Evolutionary conservation across 2,797 vertebrate species (phyloP).

Genomic region (Girardinus metallicus): DNA sequence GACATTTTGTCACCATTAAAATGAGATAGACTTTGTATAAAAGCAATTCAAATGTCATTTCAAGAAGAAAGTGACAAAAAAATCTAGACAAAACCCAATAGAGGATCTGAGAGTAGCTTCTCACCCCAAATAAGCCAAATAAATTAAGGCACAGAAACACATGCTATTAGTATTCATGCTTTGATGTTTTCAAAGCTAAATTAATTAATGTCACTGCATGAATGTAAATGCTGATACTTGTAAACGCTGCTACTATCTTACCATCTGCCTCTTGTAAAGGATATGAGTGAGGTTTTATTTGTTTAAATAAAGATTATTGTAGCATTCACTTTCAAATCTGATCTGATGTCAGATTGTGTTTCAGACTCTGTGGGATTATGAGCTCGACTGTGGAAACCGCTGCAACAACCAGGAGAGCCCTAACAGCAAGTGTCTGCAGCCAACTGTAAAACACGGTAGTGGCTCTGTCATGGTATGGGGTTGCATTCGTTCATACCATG

Average conservation of each 20-base stretch:
- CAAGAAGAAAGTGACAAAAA: not conserved
- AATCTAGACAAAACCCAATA: not conserved
- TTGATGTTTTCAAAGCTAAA: not conserved
- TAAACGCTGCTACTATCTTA: not conserved
- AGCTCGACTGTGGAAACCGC: not conserved
- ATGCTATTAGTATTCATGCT: not conserved
- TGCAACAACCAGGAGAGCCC: not conserved
- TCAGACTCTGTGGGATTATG: not conserved
- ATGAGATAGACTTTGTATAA: not conserved
- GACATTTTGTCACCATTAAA: not conserved
- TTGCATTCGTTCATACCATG: not conserved
- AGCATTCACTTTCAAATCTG: not conserved
- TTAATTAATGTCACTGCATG: not conserved
- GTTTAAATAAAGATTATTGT: not conserved
- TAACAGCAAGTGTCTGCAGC: not conserved
- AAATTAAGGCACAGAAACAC: not conserved
- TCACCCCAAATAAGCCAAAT: not conserved
- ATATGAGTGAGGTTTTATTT: not conserved
- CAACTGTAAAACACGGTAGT: not conserved
- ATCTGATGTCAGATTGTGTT: not conserved
- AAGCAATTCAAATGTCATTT: not conserved
- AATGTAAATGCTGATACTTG: not conserved
- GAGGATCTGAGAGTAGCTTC: not conserved
- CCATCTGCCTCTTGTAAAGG: not conserved
- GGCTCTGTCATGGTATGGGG: not conserved